A percentile compares a stretch with the other conserved stretches of the same genome.
These are phyloP conservation scores for Eupithecia centaureata DNA, from an alignment of 2,888 invertebrate species.

Conservation along the genomic window DNA sequence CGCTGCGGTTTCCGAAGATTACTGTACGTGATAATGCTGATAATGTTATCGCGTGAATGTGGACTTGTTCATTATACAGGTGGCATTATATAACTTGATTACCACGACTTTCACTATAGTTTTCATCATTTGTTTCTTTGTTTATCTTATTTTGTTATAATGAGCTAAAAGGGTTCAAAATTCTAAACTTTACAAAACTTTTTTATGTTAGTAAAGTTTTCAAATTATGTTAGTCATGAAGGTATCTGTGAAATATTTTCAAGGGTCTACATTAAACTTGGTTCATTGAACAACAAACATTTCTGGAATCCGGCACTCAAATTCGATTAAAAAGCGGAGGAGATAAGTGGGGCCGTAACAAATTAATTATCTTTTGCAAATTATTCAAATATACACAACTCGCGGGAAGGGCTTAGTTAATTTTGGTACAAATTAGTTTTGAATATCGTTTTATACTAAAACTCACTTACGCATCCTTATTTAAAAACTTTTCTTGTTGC, in stretches of 20 bases:
- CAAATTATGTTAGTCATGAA: background rate
- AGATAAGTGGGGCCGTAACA: conserved; percentile 40
- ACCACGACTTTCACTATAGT: background rate
- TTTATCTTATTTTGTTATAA: background rate
- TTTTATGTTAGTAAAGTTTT: background rate
- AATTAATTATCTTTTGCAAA: conserved; percentile 50
- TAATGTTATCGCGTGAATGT: conserved; percentile 31
- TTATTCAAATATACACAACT: conserved; percentile 54
- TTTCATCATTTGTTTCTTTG: background rate
- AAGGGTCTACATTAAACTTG: background rate
- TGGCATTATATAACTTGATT: conserved; percentile 3
- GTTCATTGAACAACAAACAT: conserved; percentile 26
- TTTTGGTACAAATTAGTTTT: conserved; percentile 49
- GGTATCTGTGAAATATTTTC: background rate
- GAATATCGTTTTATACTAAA: conserved; percentile 39
- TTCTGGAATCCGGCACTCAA: conserved; percentile 18
- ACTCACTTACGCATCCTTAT: conserved; percentile 19
- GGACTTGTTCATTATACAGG: conserved; percentile 18
- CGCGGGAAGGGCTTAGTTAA: conserved; percentile 50
- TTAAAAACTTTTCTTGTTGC: conserved; percentile 13
- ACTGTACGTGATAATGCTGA: conserved; percentile 39
- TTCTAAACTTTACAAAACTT: background rate
- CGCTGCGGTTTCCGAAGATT: conserved; percentile 69
- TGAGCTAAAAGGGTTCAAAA: background rate
- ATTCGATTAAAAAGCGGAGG: conserved; percentile 37